Base-by-base conservation (phyloP, 1,140 invertebrate genomes). In the Mycetomoellerius zeteki region DNA sequence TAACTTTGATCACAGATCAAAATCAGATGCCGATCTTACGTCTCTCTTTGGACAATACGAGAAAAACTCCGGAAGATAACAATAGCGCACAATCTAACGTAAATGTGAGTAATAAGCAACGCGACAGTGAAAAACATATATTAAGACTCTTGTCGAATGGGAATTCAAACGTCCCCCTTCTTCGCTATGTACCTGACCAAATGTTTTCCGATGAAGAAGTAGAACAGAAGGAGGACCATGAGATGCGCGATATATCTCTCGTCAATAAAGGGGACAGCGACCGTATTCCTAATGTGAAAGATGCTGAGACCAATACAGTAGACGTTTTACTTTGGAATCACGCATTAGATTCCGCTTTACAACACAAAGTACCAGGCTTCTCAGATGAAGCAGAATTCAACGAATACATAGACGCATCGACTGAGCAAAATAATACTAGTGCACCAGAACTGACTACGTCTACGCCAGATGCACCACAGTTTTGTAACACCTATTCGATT, bases 301-400 rank as follows among this genome's bases (percentile, higher is more conserved):
- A 87, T 43, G 78, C 80, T n/a, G 43, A 65, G 6, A 64, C 43
- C 6, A 88, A 91, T 43, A 81, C 86, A 33, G 87, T 93, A 0
- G 94, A 95, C n/a, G 91, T 94, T 56, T 91, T 88, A 64, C 85
- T 93, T 2, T 95, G 94, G 94, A 95, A 95, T 84, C 91, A 93
- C 47, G 93, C 93, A 0, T 43, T 94, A 2, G 93, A 94, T 33
- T 91, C 91, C 30, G 92, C 92, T 30, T 80, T 95, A 16, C 91
- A 95, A 58, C 82, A 92, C 14, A 95, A 94, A 73, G 85, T 92
- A 52, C 89, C 91, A 33, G 89, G 91, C 64, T 93, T 94, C 54
- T 87, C 92, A 16, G 88, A 89, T 27, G 93, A 92, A 62, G 76
- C 85, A 76, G 89, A 93, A 86, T 92, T 94, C 78, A 91, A 90